Evolutionary conservation across 2,797 vertebrate genomes (phyloP), one percentile per base, ranked within the genome.

Genomic region (Microctenopoma steveboyesi): DNA sequence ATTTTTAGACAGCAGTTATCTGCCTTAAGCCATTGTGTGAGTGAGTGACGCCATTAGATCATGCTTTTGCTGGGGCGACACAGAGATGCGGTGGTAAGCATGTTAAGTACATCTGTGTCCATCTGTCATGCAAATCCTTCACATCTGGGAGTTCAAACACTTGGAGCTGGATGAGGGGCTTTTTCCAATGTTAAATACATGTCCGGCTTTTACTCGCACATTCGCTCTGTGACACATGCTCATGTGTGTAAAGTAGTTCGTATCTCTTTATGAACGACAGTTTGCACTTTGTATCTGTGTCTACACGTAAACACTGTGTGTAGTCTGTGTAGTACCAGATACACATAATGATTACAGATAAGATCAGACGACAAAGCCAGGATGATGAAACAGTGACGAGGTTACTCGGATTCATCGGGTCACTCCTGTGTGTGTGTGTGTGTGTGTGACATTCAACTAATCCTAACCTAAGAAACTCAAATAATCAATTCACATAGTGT

Each of bases 61-160:
- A 69, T n/a, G 55, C 56, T 25, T 58, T 18, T 39, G 50, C 61
- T 25, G 45, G 28, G 49, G 67, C 30, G 40, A 30, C 51, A 27
- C 16, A 66, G 55, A 50, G 57, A 69, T 46, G 61, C 70, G 43
- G 72, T 42, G n/a, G 61, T 62, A 76, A 86, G 72, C 74, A 74
- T 72, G 72, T 68, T 81, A 74, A 86, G 70, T 76, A 78, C 74
- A 74, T 82, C 72, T 72, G 52, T 35, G 69, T 49, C 85, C 90
- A 93, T 92, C 92, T 93, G 91, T 74, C 78, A 37, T 35, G 27
- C 56, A 79, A 88, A 78, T 87, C 85, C 83, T 62, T 51, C 64
- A 78, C 82, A 75, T 86, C 81, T 83, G 74, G 59, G 64, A 76
- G 56, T 73, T 82, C 76, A 76, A 74, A 73, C 1, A 4, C 73